A percentile compares a stretch with the other conserved stretches of the same genome.
Evolutionary conservation across 2,113 vertebrate species (phyloP).

Genomic region (Lampris incognitus): DNA sequence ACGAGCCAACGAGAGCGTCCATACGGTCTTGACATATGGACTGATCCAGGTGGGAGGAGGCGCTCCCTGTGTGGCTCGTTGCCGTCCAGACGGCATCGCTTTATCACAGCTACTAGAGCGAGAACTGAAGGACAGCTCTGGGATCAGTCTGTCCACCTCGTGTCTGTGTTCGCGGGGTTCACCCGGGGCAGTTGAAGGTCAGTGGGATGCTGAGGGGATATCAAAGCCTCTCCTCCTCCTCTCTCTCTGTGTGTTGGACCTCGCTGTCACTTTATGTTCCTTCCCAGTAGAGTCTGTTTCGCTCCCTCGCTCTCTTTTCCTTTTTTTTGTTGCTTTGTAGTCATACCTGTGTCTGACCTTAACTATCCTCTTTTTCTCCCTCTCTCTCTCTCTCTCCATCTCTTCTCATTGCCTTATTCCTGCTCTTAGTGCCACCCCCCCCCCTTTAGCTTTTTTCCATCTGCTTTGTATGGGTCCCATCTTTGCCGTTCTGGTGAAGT

Average conservation of each 20-base stretch:
- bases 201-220: slow-evolving; percentile 75
- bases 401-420: slow-evolving; percentile 8
- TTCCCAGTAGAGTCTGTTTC: slow-evolving; percentile 48
- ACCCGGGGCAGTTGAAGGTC: slow-evolving; percentile 80
- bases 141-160: slow-evolving; percentile 73
- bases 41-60: slow-evolving; percentile 62
- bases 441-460: slow-evolving; percentile 37
- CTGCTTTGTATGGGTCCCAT: slow-evolving; percentile 46
- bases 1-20: slow-evolving; percentile 33
- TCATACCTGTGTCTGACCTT: no score
- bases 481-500: slow-evolving; percentile 53
- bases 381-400: slow-evolving; percentile 32
- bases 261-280: slow-evolving; percentile 71
- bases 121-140: slow-evolving; percentile 71
- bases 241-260: slow-evolving; percentile 62
- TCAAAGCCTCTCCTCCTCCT: slow-evolving; percentile 68
- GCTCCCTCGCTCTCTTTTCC: neutral
- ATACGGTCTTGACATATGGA: slow-evolving; percentile 68
- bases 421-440: slow-evolving; percentile 15
- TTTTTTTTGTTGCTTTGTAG: neutral
- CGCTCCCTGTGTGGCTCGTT: slow-evolving; percentile 68
- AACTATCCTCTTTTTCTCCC: slow-evolving; percentile 7
- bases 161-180: slow-evolving; percentile 66
- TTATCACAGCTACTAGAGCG: slow-evolving; percentile 76
- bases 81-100: slow-evolving; percentile 69